Percentiles rank a stretch among this genome's conserved stretches.
Evolutionary conservation across 2,888 invertebrate species (phyloP).

Genomic region (Diloba caeruleocephala): DNA sequence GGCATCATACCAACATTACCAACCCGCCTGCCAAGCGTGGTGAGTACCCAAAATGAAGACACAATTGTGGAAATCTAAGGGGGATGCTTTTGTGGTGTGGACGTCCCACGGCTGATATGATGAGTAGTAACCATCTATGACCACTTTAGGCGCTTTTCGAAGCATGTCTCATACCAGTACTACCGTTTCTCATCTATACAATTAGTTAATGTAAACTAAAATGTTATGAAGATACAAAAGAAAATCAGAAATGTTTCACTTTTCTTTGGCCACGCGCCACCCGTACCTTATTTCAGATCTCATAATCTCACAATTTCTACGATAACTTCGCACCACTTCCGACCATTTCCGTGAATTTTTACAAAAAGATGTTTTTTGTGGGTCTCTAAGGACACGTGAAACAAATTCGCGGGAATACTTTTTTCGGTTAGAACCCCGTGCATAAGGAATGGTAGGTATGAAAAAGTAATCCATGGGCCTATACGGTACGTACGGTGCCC

Average conservation of each 20-base stretch:
- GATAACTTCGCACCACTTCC: conserved; percentile 32
- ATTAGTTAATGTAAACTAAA: too few species aligned
- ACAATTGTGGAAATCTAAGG: too few species aligned
- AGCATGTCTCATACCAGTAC: too few species aligned
- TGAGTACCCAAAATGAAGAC: too few species aligned
- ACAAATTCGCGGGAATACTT: conserved; percentile 39
- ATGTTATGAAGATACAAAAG: conserved; percentile 3
- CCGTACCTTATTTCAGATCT: conserved; percentile 14
- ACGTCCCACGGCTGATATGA: too few species aligned
- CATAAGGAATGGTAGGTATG: conserved; percentile 31
- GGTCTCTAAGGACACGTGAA: conserved; percentile 34
- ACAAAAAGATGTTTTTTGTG: conserved; percentile 34
- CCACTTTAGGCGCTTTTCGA: too few species aligned
- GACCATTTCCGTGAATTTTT: conserved; percentile 42
- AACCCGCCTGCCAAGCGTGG: too few species aligned
- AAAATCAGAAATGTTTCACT: conserved; percentile 9
- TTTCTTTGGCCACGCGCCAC: conserved; percentile 1
- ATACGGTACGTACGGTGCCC: conserved; percentile 18
- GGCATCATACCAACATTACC: too few species aligned
- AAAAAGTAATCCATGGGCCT: conserved; percentile 27
- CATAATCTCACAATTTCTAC: conserved; percentile 21
- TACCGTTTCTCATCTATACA: too few species aligned
- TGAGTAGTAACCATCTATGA: too few species aligned
- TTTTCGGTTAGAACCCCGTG: conserved; percentile 31
- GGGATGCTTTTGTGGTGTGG: too few species aligned